A percentile compares a stretch with the other conserved stretches of the same genome.
Evolutionary conservation across 2,888 invertebrate species (phyloP).

Genomic region (Marasmarcha lunaedactyla): DNA sequence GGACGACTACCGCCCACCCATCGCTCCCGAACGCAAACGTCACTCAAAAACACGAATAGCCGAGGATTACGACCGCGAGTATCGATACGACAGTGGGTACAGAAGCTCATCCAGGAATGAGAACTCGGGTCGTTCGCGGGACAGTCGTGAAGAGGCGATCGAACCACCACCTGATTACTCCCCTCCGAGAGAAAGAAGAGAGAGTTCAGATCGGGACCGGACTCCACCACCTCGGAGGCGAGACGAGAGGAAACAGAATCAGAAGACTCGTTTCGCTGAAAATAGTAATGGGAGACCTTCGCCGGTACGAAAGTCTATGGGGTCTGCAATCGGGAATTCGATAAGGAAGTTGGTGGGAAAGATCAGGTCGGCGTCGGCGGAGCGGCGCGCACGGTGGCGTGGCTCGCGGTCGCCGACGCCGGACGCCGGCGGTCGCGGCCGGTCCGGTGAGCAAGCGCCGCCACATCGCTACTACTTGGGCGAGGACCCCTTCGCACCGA

Average conservation of each 20-base stretch:
- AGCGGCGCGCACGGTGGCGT: slow-evolving; percentile 74
- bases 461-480: slow-evolving; percentile 86
- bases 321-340: slow-evolving; percentile 80
- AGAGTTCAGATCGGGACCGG: slow-evolving; percentile 50
- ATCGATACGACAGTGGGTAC: slow-evolving; percentile 69
- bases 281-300: slow-evolving; percentile 41
- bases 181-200: slow-evolving; percentile 67
- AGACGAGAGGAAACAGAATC: slow-evolving; percentile 72
- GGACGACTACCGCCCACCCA: slow-evolving; percentile 66
- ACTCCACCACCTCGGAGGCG: slow-evolving; percentile 58
- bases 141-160: slow-evolving; percentile 57
- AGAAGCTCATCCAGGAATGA: slow-evolving; percentile 69
- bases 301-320: slow-evolving; percentile 62
- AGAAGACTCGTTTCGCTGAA: slow-evolving; percentile 78
- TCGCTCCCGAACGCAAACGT: slow-evolving; percentile 76
- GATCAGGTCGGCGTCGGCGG: slow-evolving; percentile 79
- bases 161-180: slow-evolving; percentile 82
- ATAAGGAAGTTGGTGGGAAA: slow-evolving; percentile 86
- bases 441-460: slow-evolving; percentile 66
- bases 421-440: slow-evolving; percentile 60
- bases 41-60: slow-evolving; percentile 65
- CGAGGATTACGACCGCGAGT: slow-evolving; percentile 31
- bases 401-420: slow-evolving; percentile 73
- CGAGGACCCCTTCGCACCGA: slow-evolving; percentile 87
- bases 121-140: slow-evolving; percentile 57